A percentile compares a stretch with the other conserved stretches of the same genome.
Evolutionary conservation across 2,113 vertebrate species (phyloP).

Genomic region (Phoxinus phoxinus): DNA sequence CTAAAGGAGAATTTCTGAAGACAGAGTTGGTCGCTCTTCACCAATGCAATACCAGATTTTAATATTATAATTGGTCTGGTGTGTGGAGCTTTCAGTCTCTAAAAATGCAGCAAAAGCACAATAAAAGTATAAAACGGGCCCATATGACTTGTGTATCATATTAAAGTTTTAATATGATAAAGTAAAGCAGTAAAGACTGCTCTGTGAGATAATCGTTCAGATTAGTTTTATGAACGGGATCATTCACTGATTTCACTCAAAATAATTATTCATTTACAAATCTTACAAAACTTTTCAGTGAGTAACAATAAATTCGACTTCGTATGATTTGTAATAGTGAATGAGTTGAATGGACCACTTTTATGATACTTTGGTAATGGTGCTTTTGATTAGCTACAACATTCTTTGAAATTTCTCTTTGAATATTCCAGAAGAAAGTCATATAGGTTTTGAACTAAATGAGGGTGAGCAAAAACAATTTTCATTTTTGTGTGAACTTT

Average conservation of each 20-base stretch:
- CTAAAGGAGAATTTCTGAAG: neutral
- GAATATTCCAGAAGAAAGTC: constrained; percentile 6
- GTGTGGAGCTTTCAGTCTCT: neutral
- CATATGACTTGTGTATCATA: neutral
- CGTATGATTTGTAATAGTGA: neutral
- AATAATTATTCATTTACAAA: neutral
- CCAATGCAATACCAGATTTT: neutral
- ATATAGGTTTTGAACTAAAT: neutral
- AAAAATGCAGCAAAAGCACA: neutral
- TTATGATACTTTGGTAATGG: neutral
- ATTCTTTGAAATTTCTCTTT: neutral
- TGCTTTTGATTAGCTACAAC: neutral
- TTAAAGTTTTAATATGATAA: neutral
- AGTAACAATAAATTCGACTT: neutral
- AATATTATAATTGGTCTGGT: no score
- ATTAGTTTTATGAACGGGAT: neutral
- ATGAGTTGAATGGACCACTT: neutral
- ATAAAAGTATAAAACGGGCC: neutral
- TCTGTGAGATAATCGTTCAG: neutral
- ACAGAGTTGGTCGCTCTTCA: neutral
- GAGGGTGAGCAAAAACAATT: neutral
- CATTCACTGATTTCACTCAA: neutral
- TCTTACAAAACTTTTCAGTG: neutral
- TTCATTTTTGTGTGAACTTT: constrained; percentile 3
- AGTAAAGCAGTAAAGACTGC: neutral